Evolutionary conservation across 2,888 invertebrate genomes (phyloP), one percentile per base, ranked within the genome.

Genomic region (Cynaeus angustus): DNA sequence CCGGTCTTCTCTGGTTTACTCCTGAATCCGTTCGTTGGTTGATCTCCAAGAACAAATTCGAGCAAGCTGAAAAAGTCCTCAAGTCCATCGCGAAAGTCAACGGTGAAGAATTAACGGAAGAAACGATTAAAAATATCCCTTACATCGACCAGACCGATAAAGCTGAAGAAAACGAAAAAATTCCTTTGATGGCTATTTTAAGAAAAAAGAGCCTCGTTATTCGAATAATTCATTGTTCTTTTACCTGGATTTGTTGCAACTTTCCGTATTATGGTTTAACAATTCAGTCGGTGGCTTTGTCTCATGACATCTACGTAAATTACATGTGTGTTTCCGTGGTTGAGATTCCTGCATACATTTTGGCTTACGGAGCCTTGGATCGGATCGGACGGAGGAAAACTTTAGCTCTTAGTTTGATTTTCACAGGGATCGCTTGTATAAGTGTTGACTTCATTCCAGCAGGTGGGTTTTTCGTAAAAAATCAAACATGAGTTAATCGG

Each of bases 211-310:
- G 53, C 9, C 53, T 91, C 12, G 80, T 90, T 67, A 77, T 85
- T 0, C 85, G 91, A n/a, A 81, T 90, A 37, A 74, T 87, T 1
- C 89, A 90, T 56, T 92, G 92, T 74, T 91, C 91, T 0, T 88
- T 92, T 72, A 92, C 92, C 85, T 93, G 93, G 93, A 88, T 93
- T 16, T 90, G 92, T 0, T 89, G 91, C 76, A 91, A 91, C 0
- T 90, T 94, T 72, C 91, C 93, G 12, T 94, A 92, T 82, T 94
- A 93, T 79, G 94, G 94, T 0, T 83, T 94, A 33, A 92, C 92
- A 0, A 87, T 94, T 64, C 93, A 93, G 83, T 90, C 93, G 0
- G 92, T 93, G 7, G 88, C 91, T 0, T 85, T 94, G 55, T 90
- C 90, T 9, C 92, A 93, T 0, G 89, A 93, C 81, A 90, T 90